A percentile compares a stretch with the other conserved stretches of the same genome.
Evolutionary conservation across 2,888 invertebrate species (phyloP).

Genomic region (Coecobrya sp.): DNA sequence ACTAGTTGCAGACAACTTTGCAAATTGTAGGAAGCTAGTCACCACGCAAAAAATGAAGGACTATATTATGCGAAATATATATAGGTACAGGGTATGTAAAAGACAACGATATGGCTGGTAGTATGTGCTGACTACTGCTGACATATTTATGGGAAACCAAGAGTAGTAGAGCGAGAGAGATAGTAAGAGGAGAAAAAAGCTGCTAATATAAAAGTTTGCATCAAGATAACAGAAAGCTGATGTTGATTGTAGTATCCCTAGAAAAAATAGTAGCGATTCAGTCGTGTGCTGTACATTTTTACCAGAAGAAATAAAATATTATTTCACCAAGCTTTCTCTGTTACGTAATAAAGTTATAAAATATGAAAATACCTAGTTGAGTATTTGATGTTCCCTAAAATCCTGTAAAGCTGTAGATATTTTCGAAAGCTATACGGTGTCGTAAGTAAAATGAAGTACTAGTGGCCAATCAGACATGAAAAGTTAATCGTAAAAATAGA

Average conservation of each 20-base stretch:
- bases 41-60: background rate
- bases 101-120: background rate
- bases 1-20: background rate
- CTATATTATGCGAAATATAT: background rate
- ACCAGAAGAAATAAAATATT: background rate
- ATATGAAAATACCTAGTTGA: background rate
- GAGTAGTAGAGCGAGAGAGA: background rate
- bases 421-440: background rate
- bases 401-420: background rate
- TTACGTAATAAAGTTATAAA: background rate
- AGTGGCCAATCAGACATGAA: slow-evolving; percentile 26
- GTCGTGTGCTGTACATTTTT: background rate
- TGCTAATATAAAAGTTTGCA: background rate
- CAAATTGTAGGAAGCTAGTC: background rate
- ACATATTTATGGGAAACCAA: background rate
- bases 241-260: background rate
- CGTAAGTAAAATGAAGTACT: slow-evolving; percentile 8
- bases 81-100: background rate
- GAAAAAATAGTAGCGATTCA: background rate
- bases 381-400: background rate
- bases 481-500: slow-evolving; percentile 14
- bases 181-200: background rate
- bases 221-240: background rate
- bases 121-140: background rate
- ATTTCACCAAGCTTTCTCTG: background rate